A percentile compares a stretch with the other conserved stretches of the same genome.
Evolutionary conservation across 2,113 vertebrate species (phyloP).

Genomic region (Porphyrio hochstetteri): DNA sequence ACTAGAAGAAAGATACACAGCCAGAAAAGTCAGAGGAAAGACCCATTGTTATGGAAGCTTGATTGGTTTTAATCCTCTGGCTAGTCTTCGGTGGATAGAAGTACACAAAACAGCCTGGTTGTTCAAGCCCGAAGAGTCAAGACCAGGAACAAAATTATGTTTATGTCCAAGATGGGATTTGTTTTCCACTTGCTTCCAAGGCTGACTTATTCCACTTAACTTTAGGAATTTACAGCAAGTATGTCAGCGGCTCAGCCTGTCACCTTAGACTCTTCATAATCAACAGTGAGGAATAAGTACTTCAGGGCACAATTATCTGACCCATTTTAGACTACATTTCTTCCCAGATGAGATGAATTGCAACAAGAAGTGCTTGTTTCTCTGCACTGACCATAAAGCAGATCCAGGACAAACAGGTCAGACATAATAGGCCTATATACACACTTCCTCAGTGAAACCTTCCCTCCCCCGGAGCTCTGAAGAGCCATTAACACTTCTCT

Average conservation of each 20-base stretch:
- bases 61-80: not conserved
- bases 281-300: not conserved
- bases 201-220: not conserved
- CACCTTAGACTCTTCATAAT: not conserved
- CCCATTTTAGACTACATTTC: not conserved
- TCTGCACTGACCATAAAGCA: not conserved
- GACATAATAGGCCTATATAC: not conserved
- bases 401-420: not conserved
- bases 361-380: not conserved
- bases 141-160: not conserved
- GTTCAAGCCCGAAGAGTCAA: not conserved
- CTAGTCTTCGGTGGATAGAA: not conserved
- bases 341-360: not conserved
- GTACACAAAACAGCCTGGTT: not conserved
- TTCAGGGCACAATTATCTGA: not conserved
- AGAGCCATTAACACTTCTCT: not conserved
- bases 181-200: not conserved
- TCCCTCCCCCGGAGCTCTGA: not conserved
- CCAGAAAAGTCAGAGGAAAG: not conserved
- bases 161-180: not conserved
- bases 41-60: not conserved
- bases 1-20: not conserved
- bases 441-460: not conserved
- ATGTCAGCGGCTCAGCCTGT: not conserved
- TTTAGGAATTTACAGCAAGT: not conserved